Conservation (phyloP, 2,797 vertebrate genomes). For the Monodelphis domestica region DNA sequence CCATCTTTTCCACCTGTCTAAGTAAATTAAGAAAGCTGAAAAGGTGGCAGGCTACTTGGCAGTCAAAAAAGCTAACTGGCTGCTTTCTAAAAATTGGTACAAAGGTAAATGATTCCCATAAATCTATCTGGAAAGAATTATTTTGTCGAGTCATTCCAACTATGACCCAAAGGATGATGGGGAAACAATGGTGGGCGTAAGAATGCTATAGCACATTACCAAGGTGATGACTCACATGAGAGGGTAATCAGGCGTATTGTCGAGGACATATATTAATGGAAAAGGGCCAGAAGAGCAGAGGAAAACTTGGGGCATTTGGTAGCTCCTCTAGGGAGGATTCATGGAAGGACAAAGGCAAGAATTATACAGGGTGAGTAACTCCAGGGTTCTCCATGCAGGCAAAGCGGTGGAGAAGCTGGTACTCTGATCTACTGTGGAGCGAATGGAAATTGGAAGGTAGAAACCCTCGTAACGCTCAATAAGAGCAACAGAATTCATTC, state of each 20-base stretch:
- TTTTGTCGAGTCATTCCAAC: neutral
- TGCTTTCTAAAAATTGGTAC: constrained; percentile 20
- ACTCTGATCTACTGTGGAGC: too few relatives aligned
- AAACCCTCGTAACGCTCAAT: neutral
- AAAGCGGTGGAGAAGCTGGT: neutral
- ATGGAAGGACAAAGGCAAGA: neutral
- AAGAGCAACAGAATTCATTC: neutral
- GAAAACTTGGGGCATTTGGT: neutral
- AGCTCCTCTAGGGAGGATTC: neutral
- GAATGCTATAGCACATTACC: neutral
- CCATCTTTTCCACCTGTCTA: constrained; percentile 37
- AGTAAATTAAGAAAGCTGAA: constrained; percentile 51
- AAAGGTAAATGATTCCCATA: neutral
- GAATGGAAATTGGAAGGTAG: neutral
- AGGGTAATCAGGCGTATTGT: neutral
- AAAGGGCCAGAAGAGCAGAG: neutral
- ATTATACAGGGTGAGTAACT: neutral
- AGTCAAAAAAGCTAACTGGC: constrained; percentile 38
- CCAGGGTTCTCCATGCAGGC: neutral
- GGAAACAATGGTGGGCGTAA: neutral
- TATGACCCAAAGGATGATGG: neutral
- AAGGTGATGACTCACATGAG: neutral
- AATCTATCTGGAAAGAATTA: neutral
- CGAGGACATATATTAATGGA: neutral
- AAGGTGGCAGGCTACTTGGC: neutral